phyloP scores from a whole-genome alignment of 2,888 invertebrate genomes.

The Crematogaster levior region DNA sequence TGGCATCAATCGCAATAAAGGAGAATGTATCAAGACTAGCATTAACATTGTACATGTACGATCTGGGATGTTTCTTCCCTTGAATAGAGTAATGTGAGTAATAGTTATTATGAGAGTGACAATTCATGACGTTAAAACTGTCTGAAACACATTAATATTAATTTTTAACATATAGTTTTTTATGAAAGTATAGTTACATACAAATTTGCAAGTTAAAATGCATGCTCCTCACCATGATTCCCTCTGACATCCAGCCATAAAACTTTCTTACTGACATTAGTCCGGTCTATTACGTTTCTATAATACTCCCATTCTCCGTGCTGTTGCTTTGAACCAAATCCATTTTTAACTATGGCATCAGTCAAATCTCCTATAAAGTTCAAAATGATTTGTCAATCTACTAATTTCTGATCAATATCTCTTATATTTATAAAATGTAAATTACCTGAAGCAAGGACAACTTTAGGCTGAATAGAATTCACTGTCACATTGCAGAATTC shows the following conservation, averaged over 20 bases:
- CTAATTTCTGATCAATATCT: background rate
- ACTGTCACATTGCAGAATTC: conserved; percentile 93
- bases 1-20: conserved; percentile 96
- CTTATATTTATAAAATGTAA: background rate
- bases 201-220: background rate
- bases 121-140: conserved; percentile 93
- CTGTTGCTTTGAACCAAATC: conserved; percentile 93
- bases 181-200: too few relatives aligned
- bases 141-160: too few relatives aligned
- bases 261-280: conserved; percentile 89
- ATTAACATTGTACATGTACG: conserved; percentile 90
- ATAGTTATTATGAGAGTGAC: conserved; percentile 91
- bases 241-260: conserved; percentile 96
- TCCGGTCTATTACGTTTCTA: conserved; percentile 89
- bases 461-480: conserved; percentile 90
- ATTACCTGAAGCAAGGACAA: conserved; percentile 93
- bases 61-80: conserved; percentile 89
- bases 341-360: conserved; percentile 93
- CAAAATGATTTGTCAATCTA: background rate
- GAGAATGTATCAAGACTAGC: conserved; percentile 89
- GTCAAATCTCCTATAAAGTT: conserved; percentile 90
- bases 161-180: too few relatives aligned
- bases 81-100: conserved; percentile 93
- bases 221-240: conserved; percentile 91
- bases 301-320: conserved; percentile 94